Conservation (phyloP, 2,113 vertebrate genomes). For the Trinectes maculatus region DNA sequence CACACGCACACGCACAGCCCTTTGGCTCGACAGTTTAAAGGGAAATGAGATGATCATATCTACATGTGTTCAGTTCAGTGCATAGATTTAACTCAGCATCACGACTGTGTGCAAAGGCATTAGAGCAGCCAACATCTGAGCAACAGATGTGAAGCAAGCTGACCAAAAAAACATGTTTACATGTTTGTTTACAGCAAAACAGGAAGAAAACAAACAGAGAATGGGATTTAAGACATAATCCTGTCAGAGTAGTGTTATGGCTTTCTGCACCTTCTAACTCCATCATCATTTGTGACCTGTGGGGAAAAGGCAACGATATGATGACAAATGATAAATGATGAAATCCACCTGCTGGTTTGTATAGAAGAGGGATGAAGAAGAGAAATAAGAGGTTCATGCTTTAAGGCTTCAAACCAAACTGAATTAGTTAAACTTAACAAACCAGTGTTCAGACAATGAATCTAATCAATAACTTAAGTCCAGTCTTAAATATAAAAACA, state of each 20-base stretch:
- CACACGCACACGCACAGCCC: conserved; percentile 5
- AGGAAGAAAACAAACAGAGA: background rate
- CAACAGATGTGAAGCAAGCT: no score
- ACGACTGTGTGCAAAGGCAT: conserved; percentile 59
- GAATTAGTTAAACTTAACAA: background rate
- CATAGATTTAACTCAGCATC: conserved; percentile 71
- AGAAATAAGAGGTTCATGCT: no score
- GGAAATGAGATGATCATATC: conserved; percentile 26
- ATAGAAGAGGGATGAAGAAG: no score
- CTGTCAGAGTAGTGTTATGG: conserved; percentile 28
- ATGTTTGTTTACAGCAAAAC: background rate
- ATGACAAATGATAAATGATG: no score
- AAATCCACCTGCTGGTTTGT: no score
- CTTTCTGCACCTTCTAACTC: conserved; percentile 42
- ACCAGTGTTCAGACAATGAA: background rate
- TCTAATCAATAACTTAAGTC: background rate
- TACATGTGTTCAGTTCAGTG: conserved; percentile 58
- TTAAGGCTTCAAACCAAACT: background rate
- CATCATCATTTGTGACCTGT: no score
- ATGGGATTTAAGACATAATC: background rate
- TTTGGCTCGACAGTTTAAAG: conserved; percentile 49
- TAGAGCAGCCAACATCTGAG: background rate
- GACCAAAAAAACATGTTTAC: background rate
- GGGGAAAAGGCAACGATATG: no score
- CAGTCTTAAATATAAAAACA: background rate